These are phyloP conservation scores for Hofmannophila pseudospretella DNA, from an alignment of 2,888 invertebrate species.

Conservation along the genomic window DNA sequence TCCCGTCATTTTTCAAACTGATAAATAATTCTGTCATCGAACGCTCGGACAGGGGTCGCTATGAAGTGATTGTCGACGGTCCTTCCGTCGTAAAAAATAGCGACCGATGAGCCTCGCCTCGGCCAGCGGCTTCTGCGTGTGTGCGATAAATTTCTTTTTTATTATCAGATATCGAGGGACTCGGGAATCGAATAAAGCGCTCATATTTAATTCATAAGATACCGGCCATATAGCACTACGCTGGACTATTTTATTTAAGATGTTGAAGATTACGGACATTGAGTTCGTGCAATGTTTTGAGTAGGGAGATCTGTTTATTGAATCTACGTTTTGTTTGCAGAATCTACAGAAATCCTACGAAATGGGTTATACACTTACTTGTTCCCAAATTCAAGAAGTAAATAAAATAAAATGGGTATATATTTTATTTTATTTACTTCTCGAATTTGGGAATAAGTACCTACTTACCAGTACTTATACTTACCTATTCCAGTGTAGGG, in stretches of 20 bases:
- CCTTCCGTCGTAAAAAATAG: conserved; percentile 74
- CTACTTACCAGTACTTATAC: no score
- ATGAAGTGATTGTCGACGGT: conserved; percentile 77
- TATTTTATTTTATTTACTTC: no score
- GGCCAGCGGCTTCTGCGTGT: conserved; percentile 40
- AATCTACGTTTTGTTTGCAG: neutral
- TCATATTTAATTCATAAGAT: conserved; percentile 78
- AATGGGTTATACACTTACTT: no score
- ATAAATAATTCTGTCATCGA: conserved; percentile 80
- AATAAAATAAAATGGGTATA: no score
- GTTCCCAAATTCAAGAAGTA: no score
- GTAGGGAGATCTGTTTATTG: conserved; percentile 6
- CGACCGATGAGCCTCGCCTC: conserved; percentile 60
- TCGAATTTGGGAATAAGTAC: no score
- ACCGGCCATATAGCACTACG: conserved; percentile 73
- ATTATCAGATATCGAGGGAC: conserved; percentile 79
- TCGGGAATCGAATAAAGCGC: conserved; percentile 77
- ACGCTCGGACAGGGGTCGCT: conserved; percentile 76
- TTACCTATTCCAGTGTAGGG: no score
- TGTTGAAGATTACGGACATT: conserved; percentile 65
- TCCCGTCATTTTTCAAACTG: conserved; percentile 80
- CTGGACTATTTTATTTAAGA: conserved; percentile 75
- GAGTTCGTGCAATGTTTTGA: conserved; percentile 40
- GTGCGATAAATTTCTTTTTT: conserved; percentile 77
- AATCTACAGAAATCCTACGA: neutral